These are phyloP conservation scores for Fratercula arctica DNA, from an alignment of 2,797 vertebrate genomes.

Conservation along the genomic window DNA sequence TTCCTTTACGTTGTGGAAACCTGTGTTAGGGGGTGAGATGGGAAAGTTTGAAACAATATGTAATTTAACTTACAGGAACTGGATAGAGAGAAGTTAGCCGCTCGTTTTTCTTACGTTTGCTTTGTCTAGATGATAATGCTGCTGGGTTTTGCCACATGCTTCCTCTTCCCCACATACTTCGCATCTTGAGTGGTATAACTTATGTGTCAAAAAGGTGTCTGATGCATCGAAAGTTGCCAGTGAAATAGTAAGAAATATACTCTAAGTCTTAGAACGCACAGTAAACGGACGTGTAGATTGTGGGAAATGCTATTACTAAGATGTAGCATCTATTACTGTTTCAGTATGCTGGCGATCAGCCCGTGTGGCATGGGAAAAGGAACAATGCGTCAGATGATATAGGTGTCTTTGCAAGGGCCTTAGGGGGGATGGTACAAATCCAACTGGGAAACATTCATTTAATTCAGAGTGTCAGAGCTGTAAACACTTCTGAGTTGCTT, in stretches of 20 bases:
- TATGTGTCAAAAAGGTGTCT: not conserved
- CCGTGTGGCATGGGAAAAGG: not conserved
- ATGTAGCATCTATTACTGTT: not conserved
- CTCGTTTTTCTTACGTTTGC: not conserved
- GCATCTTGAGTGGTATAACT: not conserved
- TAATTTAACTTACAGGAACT: not conserved
- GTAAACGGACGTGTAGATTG: not conserved
- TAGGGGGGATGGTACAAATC: not conserved
- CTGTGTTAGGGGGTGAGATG: fast-evolving
- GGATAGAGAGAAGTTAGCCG: not conserved
- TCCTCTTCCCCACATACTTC: not conserved
- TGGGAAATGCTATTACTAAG: not conserved
- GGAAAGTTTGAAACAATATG: not conserved
- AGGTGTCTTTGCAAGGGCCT: not conserved
- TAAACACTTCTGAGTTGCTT: not conserved
- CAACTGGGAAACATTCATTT: not conserved
- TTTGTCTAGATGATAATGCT: not conserved
- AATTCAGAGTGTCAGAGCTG: not conserved
- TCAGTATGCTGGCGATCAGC: not conserved
- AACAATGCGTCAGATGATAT: fast-evolving
- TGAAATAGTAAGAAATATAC: not conserved
- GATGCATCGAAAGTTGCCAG: not conserved
- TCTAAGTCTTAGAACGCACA: not conserved
- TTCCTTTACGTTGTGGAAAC: not conserved
- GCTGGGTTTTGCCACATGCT: not conserved